Evolutionary conservation across 1,140 invertebrate species (phyloP).

Genomic region (Chironomus striatipennis): DNA sequence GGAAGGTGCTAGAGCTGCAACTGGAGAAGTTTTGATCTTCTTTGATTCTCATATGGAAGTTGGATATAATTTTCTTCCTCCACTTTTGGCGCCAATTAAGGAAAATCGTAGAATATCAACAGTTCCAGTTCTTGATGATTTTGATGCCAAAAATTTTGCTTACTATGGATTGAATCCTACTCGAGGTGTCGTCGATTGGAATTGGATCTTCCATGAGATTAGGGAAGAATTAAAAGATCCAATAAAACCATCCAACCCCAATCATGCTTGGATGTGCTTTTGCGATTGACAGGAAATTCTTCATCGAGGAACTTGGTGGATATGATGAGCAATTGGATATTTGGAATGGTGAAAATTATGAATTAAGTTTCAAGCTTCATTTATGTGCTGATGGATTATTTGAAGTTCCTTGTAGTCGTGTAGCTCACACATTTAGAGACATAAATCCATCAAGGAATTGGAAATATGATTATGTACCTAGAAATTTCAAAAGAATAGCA

Average conservation of each 20-base stretch:
- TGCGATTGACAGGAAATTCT: slow-evolving; percentile 80
- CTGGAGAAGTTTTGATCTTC: slow-evolving; percentile 82
- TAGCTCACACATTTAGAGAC: slow-evolving; percentile 67
- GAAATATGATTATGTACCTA: slow-evolving; percentile 87
- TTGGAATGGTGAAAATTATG: slow-evolving; percentile 97
- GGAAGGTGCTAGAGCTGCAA: slow-evolving; percentile 73
- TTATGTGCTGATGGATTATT: slow-evolving; percentile 83
- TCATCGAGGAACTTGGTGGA: slow-evolving; percentile 95
- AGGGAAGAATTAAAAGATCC: slow-evolving; percentile 61
- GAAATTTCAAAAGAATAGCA: slow-evolving; percentile 67
- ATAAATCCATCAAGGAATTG: slow-evolving; percentile 83
- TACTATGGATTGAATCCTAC: slow-evolving; percentile 71
- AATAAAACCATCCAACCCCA: slow-evolving; percentile 66
- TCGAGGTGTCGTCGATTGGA: slow-evolving; percentile 78
- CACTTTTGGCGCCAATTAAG: slow-evolving; percentile 63
- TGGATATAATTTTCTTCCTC: slow-evolving; percentile 76
- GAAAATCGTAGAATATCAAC: slow-evolving; percentile 63
- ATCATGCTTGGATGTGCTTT: no score
- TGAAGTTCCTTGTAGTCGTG: no score
- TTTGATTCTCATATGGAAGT: slow-evolving; percentile 90
- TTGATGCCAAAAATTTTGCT: slow-evolving; percentile 67
- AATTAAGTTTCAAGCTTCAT: slow-evolving; percentile 93
- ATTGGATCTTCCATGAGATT: slow-evolving; percentile 74
- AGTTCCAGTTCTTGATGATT: slow-evolving; percentile 78
- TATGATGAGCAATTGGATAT: slow-evolving; percentile 86